A percentile compares a stretch with the other conserved stretches of the same genome.
Conservation (phyloP, 2,113 vertebrate genomes). For the Myiozetetes cayanensis region DNA sequence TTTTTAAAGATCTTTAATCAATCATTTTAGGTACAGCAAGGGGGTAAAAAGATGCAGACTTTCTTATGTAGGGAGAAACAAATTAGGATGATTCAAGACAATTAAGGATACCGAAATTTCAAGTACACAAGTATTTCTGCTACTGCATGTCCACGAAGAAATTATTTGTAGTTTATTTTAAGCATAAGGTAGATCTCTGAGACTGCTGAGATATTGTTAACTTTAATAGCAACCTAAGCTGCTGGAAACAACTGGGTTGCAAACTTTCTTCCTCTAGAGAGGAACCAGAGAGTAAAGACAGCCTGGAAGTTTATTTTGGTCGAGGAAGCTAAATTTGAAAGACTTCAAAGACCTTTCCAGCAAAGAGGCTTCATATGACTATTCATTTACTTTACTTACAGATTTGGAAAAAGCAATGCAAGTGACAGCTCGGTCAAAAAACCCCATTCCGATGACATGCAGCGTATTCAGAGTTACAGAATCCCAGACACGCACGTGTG, state of each 20-base stretch:
- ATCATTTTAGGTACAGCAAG: neutral
- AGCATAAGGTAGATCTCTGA: neutral
- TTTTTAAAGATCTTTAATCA: neutral
- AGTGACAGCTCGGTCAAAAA: slow-evolving; percentile 92
- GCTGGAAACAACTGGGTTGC: neutral
- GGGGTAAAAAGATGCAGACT: neutral
- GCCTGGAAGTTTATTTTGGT: neutral
- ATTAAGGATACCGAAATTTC: neutral
- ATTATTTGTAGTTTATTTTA: neutral
- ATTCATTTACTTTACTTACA: slow-evolving; percentile 80
- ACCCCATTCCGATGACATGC: slow-evolving; percentile 90
- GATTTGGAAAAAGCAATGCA: slow-evolving; percentile 98
- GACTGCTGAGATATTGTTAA: neutral
- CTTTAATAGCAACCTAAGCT: neutral
- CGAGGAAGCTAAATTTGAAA: neutral
- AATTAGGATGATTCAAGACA: neutral
- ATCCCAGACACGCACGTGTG: slow-evolving; percentile 97
- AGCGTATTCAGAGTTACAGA: slow-evolving; percentile 95
- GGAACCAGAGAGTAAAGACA: neutral
- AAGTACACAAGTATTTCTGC: neutral
- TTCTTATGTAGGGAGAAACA: neutral
- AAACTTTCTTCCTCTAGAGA: neutral
- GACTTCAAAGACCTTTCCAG: neutral
- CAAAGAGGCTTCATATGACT: neutral
- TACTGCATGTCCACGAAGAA: neutral